Conservation (phyloP, 1,140 invertebrate genomes). For the Lerema accius region DNA sequence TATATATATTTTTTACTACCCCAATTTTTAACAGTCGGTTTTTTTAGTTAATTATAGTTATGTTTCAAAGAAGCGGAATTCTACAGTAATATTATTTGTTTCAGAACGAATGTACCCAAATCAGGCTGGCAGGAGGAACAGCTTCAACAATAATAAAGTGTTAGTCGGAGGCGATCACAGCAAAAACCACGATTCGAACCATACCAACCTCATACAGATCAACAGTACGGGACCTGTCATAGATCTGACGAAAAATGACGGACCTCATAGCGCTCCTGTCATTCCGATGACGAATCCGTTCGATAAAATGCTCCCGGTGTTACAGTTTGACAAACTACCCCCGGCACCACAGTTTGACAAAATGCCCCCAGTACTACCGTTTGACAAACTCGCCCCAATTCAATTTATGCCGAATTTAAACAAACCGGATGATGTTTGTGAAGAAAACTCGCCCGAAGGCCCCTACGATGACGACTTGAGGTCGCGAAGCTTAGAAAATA, state of each 20-base stretch:
- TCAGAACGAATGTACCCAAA: conserved; percentile 63
- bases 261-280: conserved; percentile 42
- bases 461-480: conserved; percentile 55
- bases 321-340: conserved; percentile 46
- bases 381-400: background rate
- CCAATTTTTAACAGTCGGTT: no score
- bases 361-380: background rate
- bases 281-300: conserved; percentile 61
- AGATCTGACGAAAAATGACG: conserved; percentile 23
- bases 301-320: conserved; percentile 61
- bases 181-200: conserved; percentile 47
- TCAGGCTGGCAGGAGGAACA: conserved; percentile 48
- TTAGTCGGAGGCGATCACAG: conserved; percentile 69
- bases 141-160: conserved; percentile 77
- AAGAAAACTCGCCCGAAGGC: conserved; percentile 43
- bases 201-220: conserved; percentile 54
- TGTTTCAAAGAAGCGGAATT: no score
- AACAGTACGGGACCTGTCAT: conserved; percentile 36
- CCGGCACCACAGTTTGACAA: background rate
- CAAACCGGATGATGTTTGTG: conserved; percentile 27
- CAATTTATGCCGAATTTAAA: background rate
- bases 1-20: no score
- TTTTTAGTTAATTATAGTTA: no score
- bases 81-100: conserved; percentile 38
- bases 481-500: conserved; percentile 41